Base-by-base conservation (phyloP, 2,888 invertebrate genomes). In the Strigamia crassipes region DNA sequence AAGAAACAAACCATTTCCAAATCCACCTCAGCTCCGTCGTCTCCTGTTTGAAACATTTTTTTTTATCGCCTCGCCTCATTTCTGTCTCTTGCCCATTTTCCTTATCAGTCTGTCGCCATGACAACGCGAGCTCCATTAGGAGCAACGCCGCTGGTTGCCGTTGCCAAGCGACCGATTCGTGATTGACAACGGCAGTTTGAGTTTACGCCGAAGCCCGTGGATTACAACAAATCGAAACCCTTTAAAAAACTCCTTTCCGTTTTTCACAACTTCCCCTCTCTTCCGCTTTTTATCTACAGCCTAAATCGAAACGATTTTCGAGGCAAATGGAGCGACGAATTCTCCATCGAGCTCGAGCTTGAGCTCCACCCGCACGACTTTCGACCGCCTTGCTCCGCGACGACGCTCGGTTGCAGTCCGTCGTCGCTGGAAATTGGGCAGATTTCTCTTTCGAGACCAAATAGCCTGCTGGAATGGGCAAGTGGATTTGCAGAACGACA, bases 41-140 rank as follows among this genome's bases (percentile, higher is more conserved):
- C 61, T 61, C 61, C 61, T 61, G 61, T 61, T 61, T 61, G 61
- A 61, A 61, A 61, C 61, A 61, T 61, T 61, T 61, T 61, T 61
- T 61, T 61, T 61, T 61, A 61, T 61, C 61, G 61, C 61, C 18
- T 61, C 61, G 61, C 61, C 61, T 61, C 61, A 61, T 61, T 61
- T 61, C 61, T 61, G 61, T 61, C 61, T 61, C 61, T 61, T 61
- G 61, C 61, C 61, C 61, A 61, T 61, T 61, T 61, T 61, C 61
- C 61, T 61, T 61, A 61, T 61, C 61, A 61, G 61, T 61, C 61
- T 61, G 61, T 61, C 61, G 61, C 61, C 61, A 61, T 61, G 61
- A 61, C 61, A n/a, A 61, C 61, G 23, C 61, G 61, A 61, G 61
- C 61, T 61, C 61, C 61, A 61, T 61, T 61, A 61, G 61, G 61